Conservation (phyloP, 2,888 invertebrate species). For the Andrena fulva region DNA sequence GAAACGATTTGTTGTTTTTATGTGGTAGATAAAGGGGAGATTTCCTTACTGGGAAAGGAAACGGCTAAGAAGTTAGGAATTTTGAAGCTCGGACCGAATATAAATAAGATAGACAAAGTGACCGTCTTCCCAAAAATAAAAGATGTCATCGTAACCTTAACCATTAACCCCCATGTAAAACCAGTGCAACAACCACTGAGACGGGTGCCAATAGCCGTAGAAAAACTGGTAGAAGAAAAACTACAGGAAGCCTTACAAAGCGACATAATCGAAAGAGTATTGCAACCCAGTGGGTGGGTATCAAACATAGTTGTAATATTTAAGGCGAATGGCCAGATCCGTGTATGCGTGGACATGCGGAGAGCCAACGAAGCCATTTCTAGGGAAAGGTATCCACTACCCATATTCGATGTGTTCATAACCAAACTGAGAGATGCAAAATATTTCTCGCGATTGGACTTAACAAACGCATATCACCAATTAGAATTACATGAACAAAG, state of each 20-base stretch:
- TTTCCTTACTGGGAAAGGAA: neutral
- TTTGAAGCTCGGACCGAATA: neutral
- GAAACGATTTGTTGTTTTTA: neutral
- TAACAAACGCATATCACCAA: conserved; percentile 11
- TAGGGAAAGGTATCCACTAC: neutral
- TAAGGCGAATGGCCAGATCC: neutral
- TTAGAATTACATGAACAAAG: conserved; percentile 11
- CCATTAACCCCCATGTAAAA: neutral
- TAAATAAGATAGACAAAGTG: neutral
- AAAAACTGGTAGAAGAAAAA: neutral
- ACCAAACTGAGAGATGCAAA: neutral
- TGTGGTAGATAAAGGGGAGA: neutral
- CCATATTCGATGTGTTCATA: neutral
- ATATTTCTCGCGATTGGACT: conserved; percentile 8
- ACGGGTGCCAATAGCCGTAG: conserved; percentile 7
- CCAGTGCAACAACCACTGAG: neutral
- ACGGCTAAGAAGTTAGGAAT: conserved; percentile 3
- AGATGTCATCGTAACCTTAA: neutral
- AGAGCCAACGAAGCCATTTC: neutral
- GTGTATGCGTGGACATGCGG: neutral
- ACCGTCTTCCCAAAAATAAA: neutral
- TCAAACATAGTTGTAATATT: neutral
- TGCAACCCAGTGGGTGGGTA: neutral
- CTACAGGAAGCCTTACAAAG: neutral
- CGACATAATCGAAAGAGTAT: neutral